Conservation (phyloP, 2,888 invertebrate species). For the Acrocera orbiculus region DNA sequence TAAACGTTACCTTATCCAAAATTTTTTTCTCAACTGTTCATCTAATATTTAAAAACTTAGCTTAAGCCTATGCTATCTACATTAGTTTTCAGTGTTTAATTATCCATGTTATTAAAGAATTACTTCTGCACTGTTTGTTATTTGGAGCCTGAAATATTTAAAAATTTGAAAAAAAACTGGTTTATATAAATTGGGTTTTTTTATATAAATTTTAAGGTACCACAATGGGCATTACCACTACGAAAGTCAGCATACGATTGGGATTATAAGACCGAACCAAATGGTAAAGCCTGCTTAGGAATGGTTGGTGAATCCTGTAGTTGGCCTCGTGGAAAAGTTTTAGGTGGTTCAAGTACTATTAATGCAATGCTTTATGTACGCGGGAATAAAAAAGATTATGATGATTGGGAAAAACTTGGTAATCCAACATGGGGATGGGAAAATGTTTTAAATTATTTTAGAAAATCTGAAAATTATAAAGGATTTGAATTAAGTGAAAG, state of each 20-base stretch:
- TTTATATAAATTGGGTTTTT: no score
- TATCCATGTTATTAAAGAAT: no score
- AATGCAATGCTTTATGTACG: slow-evolving; percentile 48
- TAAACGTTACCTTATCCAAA: no score
- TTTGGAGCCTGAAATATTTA: no score
- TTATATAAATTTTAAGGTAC: slow-evolving; percentile 12
- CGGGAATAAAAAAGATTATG: slow-evolving; percentile 45
- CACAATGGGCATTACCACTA: slow-evolving; percentile 14
- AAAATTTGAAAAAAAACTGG: no score
- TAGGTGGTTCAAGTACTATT: slow-evolving; percentile 46
- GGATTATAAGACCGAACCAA: slow-evolving; percentile 21
- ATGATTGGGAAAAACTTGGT: slow-evolving; percentile 42
- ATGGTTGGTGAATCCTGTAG: slow-evolving; percentile 24
- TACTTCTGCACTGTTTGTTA: no score
- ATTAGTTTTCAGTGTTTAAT: no score
- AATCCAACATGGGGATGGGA: slow-evolving; percentile 53
- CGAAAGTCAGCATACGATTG: slow-evolving; percentile 19
- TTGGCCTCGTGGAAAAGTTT: slow-evolving; percentile 41
- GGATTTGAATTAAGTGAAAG: slow-evolving; percentile 16
- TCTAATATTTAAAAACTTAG: no score
- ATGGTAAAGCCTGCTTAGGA: slow-evolving; percentile 16
- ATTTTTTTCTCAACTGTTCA: no score
- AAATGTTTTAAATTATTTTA: slow-evolving; percentile 60
- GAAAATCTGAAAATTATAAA: slow-evolving; percentile 60
- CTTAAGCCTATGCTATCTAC: no score